Conservation (phyloP, 2,888 invertebrate species). For the Rhogogaster chlorosoma region DNA sequence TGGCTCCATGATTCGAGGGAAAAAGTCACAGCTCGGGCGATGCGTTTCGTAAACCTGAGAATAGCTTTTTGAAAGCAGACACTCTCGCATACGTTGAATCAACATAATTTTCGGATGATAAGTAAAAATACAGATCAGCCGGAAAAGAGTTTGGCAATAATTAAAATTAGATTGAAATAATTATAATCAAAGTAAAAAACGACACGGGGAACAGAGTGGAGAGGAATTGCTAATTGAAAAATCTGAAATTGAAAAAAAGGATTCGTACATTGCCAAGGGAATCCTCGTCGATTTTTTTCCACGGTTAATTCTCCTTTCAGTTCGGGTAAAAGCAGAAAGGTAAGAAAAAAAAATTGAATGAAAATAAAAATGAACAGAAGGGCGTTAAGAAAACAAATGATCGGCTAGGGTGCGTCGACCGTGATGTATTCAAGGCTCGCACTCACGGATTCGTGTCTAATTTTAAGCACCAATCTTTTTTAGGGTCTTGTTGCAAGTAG, state of each 20-base stretch:
- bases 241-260: not conserved
- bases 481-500: conserved; percentile 25
- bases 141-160: not conserved
- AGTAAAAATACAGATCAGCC: not conserved
- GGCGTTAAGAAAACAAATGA: not conserved
- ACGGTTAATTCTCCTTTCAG: not conserved
- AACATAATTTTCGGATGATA: not conserved
- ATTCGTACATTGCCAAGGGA: not conserved
- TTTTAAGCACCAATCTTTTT: conserved; percentile 35
- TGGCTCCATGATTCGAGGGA: not conserved
- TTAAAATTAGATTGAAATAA: no score
- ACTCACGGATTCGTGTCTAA: conserved; percentile 31
- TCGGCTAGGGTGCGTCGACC: not conserved
- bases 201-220: not conserved
- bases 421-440: conserved; percentile 25
- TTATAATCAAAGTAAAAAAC: no score
- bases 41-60: not conserved
- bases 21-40: not conserved
- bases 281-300: not conserved
- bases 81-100: not conserved
- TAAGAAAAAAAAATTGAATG: not conserved
- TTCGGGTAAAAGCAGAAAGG: no score
- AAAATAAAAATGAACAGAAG: not conserved
- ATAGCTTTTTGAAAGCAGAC: not conserved
- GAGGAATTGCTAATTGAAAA: not conserved